These are phyloP conservation scores for Sinodicranocentrus sp. DNA, from an alignment of 2,888 invertebrate species.

Conservation along the genomic window DNA sequence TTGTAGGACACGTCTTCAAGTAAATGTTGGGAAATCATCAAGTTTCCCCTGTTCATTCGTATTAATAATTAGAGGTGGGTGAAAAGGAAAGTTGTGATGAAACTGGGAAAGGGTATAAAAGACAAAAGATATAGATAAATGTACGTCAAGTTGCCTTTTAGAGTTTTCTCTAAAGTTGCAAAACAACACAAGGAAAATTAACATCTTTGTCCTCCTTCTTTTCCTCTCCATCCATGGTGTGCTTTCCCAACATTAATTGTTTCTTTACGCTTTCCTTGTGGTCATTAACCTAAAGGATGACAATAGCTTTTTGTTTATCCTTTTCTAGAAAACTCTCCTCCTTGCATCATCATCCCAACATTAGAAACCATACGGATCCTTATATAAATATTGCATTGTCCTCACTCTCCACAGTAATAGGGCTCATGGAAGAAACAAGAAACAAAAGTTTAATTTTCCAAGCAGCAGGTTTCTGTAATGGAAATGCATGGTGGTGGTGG, in stretches of 20 bases:
- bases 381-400: slow-evolving; percentile 21
- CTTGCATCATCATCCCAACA: neutral
- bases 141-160: neutral
- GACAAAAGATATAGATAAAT: too few relatives aligned
- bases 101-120: too few relatives aligned
- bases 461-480: slow-evolving; percentile 61
- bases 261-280: slow-evolving; percentile 60
- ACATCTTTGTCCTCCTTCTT: slow-evolving; percentile 58
- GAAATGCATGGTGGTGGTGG: neutral
- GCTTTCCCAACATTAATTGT: slow-evolving; percentile 60
- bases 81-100: neutral
- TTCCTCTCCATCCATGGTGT: slow-evolving; percentile 37
- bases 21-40: slow-evolving; percentile 33
- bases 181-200: slow-evolving; percentile 50
- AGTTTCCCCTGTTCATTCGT: slow-evolving; percentile 14
- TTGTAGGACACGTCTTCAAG: too few relatives aligned
- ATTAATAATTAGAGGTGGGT: slow-evolving; percentile 32
- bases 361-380: neutral
- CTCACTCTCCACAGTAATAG: too few relatives aligned
- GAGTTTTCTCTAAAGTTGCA: slow-evolving; percentile 25
- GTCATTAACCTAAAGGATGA: slow-evolving; percentile 67
- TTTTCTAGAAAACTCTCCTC: slow-evolving; percentile 15
- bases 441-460: slow-evolving; percentile 66
- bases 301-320: slow-evolving; percentile 61
- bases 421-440: too few relatives aligned